These are phyloP conservation scores for Acleris sparsana DNA, from an alignment of 2,888 invertebrate genomes.

Conservation along the genomic window DNA sequence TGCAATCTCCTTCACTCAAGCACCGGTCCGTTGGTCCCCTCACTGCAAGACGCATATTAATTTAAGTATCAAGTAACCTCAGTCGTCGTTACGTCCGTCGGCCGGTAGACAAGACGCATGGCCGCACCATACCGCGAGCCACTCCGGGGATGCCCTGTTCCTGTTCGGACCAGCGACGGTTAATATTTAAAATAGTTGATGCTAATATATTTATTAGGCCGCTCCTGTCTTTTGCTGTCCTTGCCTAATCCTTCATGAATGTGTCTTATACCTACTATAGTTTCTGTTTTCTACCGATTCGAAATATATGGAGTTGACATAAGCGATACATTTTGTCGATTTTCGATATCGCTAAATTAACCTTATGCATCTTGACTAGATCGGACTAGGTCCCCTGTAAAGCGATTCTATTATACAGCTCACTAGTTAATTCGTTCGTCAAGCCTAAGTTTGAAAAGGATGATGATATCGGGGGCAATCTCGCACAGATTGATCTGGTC, in stretches of 20 bases:
- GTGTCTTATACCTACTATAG: too few species aligned
- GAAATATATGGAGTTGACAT: too few species aligned
- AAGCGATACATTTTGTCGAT: too few species aligned
- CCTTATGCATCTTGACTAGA: too few species aligned
- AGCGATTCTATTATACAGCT: too few species aligned
- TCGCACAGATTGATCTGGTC: too few species aligned
- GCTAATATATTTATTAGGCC: not conserved
- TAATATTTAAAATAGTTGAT: constrained; percentile 27
- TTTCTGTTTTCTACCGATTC: too few species aligned
- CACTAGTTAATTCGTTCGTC: too few species aligned
- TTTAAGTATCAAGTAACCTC: constrained; percentile 8
- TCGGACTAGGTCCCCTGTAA: too few species aligned
- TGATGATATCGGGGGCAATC: too few species aligned
- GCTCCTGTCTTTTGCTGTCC: not conserved
- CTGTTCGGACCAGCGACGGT: constrained; percentile 4
- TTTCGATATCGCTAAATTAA: too few species aligned
- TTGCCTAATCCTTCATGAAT: not conserved
- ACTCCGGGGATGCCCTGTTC: constrained; percentile 50
- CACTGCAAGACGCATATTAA: not conserved
- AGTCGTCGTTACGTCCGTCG: not conserved
- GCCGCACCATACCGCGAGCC: constrained; percentile 52
- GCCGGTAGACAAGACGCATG: constrained; percentile 71
- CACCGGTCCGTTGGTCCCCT: not conserved
- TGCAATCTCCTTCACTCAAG: not conserved
- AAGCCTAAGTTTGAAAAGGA: too few species aligned